phyloP scores from a whole-genome alignment of 2,888 invertebrate species.

The Parasteatoda lunata region DNA sequence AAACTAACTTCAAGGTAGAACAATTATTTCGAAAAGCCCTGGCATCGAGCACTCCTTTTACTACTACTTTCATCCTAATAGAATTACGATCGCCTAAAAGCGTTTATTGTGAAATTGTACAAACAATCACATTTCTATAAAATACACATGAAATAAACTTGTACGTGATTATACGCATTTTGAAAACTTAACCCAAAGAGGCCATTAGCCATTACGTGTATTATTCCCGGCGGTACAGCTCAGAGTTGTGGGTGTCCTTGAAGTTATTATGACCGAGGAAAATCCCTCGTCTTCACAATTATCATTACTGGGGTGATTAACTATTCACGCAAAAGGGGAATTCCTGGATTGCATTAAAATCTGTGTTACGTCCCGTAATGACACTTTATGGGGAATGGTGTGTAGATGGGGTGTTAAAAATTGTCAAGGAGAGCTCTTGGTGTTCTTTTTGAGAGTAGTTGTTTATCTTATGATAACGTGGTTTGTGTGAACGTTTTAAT shows the following conservation, averaged over 20 bases:
- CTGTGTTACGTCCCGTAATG: not conserved
- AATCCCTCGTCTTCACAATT: constrained; percentile 50
- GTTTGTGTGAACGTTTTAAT: too few species aligned
- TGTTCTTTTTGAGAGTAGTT: not conserved
- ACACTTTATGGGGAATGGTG: not conserved
- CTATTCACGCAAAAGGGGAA: constrained; percentile 30
- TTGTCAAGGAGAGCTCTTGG: not conserved
- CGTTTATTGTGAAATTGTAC: constrained; percentile 35
- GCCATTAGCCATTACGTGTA: constrained; percentile 64
- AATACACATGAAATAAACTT: constrained; percentile 24
- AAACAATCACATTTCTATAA: constrained; percentile 50
- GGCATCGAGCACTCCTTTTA: too few species aligned
- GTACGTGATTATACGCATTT: constrained; percentile 26
- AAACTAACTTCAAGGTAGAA: too few species aligned
- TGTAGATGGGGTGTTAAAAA: not conserved
- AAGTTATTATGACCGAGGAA: constrained; percentile 11
- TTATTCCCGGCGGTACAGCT: constrained; percentile 8
- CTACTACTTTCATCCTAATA: constrained; percentile 7
- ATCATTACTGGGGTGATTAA: constrained; percentile 56
- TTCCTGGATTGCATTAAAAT: constrained; percentile 23
- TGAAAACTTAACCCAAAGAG: not conserved
- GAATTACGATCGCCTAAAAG: constrained; percentile 33
- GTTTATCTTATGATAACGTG: too few species aligned
- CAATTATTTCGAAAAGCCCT: too few species aligned
- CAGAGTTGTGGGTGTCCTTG: not conserved